Percentiles rank a stretch among this genome's conserved stretches.
Evolutionary conservation across 2,888 invertebrate species (phyloP).

Genomic region (Drosophila nigricruria): DNA sequence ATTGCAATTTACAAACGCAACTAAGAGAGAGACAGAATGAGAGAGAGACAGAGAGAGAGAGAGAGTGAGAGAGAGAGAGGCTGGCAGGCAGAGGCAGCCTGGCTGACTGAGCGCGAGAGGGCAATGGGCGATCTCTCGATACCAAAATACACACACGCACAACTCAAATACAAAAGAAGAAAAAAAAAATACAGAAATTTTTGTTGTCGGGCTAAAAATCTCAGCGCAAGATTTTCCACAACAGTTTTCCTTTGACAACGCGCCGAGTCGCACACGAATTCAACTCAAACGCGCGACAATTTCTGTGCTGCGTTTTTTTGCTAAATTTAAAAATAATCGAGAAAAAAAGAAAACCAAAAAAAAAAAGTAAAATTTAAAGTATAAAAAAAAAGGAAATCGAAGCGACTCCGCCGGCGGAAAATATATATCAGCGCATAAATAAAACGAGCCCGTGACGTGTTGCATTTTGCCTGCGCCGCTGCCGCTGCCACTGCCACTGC

Average conservation of each 20-base stretch:
- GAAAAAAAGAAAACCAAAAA: slow-evolving; percentile 40
- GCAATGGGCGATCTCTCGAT: slow-evolving; percentile 33
- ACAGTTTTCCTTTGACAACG: slow-evolving; percentile 84
- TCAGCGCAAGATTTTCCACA: slow-evolving; percentile 66
- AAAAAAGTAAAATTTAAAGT: slow-evolving; percentile 37
- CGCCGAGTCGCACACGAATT: slow-evolving; percentile 73
- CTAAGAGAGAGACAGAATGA: neutral
- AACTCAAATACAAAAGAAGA: slow-evolving; percentile 31
- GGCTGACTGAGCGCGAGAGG: slow-evolving; percentile 2
- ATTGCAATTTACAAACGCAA: slow-evolving; percentile 64
- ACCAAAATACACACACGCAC: slow-evolving; percentile 48
- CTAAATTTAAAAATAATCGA: slow-evolving; percentile 73
- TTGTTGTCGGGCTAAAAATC: slow-evolving; percentile 54
- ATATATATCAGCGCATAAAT: slow-evolving; percentile 65
- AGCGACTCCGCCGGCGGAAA: slow-evolving; percentile 51
- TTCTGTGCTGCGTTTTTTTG: slow-evolving; percentile 63
- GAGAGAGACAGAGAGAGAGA: neutral
- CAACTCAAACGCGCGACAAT: slow-evolving; percentile 32
- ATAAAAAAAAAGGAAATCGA: slow-evolving; percentile 23
- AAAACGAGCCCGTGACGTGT: slow-evolving; percentile 65
- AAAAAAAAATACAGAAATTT: slow-evolving; percentile 9
- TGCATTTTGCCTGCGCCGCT: slow-evolving; percentile 46
- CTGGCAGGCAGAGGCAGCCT: neutral
- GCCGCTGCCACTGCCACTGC: neutral
- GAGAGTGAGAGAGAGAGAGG: neutral